Percentiles rank a stretch among this genome's conserved stretches.
These are phyloP conservation scores for Steinernema carpocapsae DNA, from an alignment of 2,888 invertebrate species.

Conservation along the genomic window DNA sequence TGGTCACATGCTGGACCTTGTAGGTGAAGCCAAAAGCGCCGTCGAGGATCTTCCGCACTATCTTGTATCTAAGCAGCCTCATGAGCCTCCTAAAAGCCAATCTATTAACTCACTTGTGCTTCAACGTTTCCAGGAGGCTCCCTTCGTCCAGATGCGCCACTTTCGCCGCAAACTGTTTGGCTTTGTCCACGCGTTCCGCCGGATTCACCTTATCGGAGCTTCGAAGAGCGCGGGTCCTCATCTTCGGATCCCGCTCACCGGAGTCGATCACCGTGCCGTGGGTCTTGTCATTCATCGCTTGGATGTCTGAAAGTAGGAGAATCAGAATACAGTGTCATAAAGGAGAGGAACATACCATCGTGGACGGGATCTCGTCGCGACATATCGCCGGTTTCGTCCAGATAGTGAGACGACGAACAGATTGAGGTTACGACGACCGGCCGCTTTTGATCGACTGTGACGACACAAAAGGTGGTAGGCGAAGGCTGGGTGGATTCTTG, in stretches of 20 bases:
- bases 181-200: not conserved
- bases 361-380: too few relatives aligned
- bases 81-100: not conserved
- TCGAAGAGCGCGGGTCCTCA: not conserved
- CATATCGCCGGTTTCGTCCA: too few relatives aligned
- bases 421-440: too few relatives aligned
- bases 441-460: too few relatives aligned
- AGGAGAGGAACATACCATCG: too few relatives aligned
- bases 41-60: not conserved
- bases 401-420: too few relatives aligned
- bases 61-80: not conserved
- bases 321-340: too few relatives aligned
- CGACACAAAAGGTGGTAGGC: too few relatives aligned
- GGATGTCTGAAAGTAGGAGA: slow-evolving; percentile 12
- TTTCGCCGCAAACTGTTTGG: not conserved
- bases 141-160: not conserved
- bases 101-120: slow-evolving; percentile 19
- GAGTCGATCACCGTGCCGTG: not conserved
- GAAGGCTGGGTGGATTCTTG: too few relatives aligned
- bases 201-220: not conserved
- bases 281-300: not conserved
- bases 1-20: slow-evolving; percentile 30
- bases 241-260: not conserved
- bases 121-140: not conserved
- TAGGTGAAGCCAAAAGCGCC: slow-evolving; percentile 35